phyloP scores from a whole-genome alignment of 1,140 invertebrate genomes.

The Ptiloglossa arizonensis region DNA sequence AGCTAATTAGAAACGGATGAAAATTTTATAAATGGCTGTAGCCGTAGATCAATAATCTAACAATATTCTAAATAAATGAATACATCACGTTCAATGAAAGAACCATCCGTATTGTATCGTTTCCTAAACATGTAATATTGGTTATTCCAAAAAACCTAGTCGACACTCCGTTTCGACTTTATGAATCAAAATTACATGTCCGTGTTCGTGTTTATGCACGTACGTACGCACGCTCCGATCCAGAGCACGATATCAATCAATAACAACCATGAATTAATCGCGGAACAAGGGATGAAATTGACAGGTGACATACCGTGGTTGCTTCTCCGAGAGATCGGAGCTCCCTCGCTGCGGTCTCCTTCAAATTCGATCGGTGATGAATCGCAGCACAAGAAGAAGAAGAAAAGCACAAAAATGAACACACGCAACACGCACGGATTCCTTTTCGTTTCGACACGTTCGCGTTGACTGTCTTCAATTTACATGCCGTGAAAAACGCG shows the following conservation, averaged over 20 bases:
- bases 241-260: constrained; percentile 40
- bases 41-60: not conserved
- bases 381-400: constrained; percentile 17
- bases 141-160: not conserved
- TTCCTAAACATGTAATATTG: not conserved
- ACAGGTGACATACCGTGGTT: constrained; percentile 39
- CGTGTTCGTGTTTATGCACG: not conserved
- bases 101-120: not conserved
- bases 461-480: constrained; percentile 1
- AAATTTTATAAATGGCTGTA: constrained; percentile 18
- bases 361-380: not conserved
- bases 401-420: constrained; percentile 15
- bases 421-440: constrained; percentile 20
- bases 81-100: not conserved
- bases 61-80: not conserved
- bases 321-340: constrained; percentile 15
- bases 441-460: not conserved
- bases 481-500: not conserved
- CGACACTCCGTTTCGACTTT: not conserved
- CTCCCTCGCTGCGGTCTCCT: constrained; percentile 21
- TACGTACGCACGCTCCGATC: constrained; percentile 33
- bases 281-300: constrained; percentile 28
- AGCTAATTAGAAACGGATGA: not conserved
- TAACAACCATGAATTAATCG: constrained; percentile 22
- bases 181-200: not conserved